Conservation (phyloP, 2,888 invertebrate genomes). For the Drymonia ruficornis region DNA sequence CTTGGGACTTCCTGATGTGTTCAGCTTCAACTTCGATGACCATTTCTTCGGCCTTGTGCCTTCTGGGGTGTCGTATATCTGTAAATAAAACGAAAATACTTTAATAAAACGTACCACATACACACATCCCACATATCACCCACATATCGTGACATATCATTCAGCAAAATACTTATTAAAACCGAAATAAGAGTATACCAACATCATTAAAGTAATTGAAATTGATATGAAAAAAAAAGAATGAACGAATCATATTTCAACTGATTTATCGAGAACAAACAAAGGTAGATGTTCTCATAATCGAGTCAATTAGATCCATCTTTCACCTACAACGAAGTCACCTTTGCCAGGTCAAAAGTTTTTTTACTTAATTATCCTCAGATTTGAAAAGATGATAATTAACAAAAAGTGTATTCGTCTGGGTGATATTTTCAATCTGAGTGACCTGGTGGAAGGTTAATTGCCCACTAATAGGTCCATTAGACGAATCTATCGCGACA, state of each 20-base stretch:
- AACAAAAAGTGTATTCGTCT: conserved; percentile 18
- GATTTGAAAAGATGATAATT: conserved; percentile 24
- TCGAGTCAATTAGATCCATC: neutral
- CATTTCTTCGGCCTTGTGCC: conserved; percentile 87
- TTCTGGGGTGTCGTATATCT: conserved; percentile 82
- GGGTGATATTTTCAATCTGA: conserved; percentile 20
- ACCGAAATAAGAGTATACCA: neutral
- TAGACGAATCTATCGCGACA: conserved; percentile 20
- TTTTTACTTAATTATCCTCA: conserved; percentile 14
- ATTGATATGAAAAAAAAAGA: neutral
- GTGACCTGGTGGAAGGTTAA: conserved; percentile 32
- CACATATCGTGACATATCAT: too few species aligned
- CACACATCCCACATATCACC: too few species aligned
- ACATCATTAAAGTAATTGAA: neutral
- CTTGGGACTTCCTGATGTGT: conserved; percentile 75
- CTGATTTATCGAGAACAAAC: neutral
- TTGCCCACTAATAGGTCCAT: conserved; percentile 27
- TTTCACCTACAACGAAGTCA: neutral
- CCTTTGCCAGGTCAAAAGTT: neutral
- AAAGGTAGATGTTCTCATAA: neutral
- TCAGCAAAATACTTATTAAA: neutral
- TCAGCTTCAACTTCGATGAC: conserved; percentile 89
- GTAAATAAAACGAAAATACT: conserved; percentile 49
- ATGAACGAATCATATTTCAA: neutral
- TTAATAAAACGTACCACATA: conserved; percentile 4